These are phyloP conservation scores for Acutogordius australiensis DNA, from an alignment of 2,888 invertebrate species.

Conservation along the genomic window DNA sequence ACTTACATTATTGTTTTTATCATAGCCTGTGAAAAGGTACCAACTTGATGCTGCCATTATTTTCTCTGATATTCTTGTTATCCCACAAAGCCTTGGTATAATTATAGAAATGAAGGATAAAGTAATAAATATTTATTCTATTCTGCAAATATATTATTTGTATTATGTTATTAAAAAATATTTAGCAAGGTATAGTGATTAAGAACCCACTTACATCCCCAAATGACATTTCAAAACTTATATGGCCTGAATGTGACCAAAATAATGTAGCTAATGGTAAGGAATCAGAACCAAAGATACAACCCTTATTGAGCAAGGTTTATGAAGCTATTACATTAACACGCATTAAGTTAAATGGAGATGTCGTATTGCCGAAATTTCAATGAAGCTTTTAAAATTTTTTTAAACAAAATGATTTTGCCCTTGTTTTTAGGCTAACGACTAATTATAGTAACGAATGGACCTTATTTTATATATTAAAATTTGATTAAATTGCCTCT, in stretches of 20 bases:
- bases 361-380: too few species aligned
- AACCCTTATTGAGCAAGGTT: neutral
- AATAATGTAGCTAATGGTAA: constrained; percentile 36
- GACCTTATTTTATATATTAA: too few species aligned
- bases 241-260: constrained; percentile 27
- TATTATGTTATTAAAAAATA: too few species aligned
- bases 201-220: constrained; percentile 47
- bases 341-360: constrained; percentile 52
- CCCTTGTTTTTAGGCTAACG: too few species aligned
- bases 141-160: too few species aligned
- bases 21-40: constrained; percentile 46
- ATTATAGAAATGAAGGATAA: constrained; percentile 64
- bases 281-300: neutral
- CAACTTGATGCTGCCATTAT: constrained; percentile 77
- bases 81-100: constrained; percentile 74
- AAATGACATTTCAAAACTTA: constrained; percentile 38
- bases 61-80: constrained; percentile 80
- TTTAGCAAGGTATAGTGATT: constrained; percentile 43
- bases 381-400: too few species aligned
- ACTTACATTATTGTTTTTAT: too few species aligned
- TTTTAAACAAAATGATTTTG: too few species aligned
- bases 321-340: constrained; percentile 55
- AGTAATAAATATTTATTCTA: too few species aligned
- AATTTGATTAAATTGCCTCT: too few species aligned
- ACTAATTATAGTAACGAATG: too few species aligned